Conservation (phyloP, 2,888 invertebrate genomes). For the Diarsia brunnea region DNA sequence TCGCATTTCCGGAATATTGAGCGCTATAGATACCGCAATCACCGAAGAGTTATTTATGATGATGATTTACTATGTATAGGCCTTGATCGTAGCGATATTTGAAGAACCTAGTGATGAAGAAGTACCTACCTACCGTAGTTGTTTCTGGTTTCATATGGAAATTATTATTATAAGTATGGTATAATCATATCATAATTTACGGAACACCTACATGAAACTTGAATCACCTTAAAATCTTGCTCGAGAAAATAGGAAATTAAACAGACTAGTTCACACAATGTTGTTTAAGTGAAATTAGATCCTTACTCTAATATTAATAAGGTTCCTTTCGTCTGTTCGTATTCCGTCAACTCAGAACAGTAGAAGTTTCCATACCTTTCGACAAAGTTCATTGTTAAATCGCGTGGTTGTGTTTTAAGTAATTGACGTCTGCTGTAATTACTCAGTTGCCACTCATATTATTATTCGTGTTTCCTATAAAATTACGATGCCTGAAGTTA, state of each 20-base stretch:
- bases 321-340: slow-evolving; percentile 30
- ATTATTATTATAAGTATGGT: neutral
- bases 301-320: slow-evolving; percentile 23
- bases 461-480: slow-evolving; percentile 45
- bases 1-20: neutral
- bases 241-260: slow-evolving; percentile 35
- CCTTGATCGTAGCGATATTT: neutral
- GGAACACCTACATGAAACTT: slow-evolving; percentile 20
- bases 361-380: slow-evolving; percentile 60
- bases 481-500: slow-evolving; percentile 24
- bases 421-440: slow-evolving; percentile 78
- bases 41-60: too few species aligned
- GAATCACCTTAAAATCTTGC: slow-evolving; percentile 25
- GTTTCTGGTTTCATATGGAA: neutral
- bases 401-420: slow-evolving; percentile 77
- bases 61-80: too few species aligned
- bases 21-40: too few species aligned
- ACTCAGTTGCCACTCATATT: slow-evolving; percentile 67
- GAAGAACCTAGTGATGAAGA: neutral
- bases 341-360: neutral
- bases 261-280: slow-evolving; percentile 8
- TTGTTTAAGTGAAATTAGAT: slow-evolving; percentile 8
- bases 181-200: slow-evolving; percentile 3
- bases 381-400: slow-evolving; percentile 77
- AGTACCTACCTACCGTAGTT: neutral